Conservation (phyloP, 2,888 invertebrate species). For the Drosophila macrospina region DNA sequence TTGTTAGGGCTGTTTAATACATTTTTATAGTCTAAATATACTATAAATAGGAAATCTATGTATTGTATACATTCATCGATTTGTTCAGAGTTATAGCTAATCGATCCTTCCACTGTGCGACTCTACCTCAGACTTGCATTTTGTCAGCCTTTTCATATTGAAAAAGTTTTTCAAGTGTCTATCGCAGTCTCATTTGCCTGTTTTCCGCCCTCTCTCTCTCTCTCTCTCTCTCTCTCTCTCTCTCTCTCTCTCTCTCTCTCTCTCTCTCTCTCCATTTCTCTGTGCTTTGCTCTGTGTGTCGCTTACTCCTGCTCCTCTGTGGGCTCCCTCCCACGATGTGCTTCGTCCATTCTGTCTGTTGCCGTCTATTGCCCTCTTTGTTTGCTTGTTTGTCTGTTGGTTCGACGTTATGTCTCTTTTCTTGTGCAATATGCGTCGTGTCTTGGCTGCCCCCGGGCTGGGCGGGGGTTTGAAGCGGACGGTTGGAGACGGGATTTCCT, state of each 20-base stretch:
- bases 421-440: constrained; percentile 72
- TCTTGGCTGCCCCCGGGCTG: constrained; percentile 42
- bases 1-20: too few relatives aligned
- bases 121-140: constrained; percentile 7
- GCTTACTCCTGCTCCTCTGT: constrained; percentile 3
- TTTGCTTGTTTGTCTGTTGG: constrained; percentile 53
- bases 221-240: not conserved
- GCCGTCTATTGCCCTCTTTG: constrained; percentile 46
- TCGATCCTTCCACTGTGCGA: constrained; percentile 38
- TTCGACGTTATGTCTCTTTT: constrained; percentile 55
- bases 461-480: not conserved
- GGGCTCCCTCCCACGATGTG: constrained; percentile 18
- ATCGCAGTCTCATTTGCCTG: constrained; percentile 46
- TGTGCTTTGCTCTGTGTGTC: not conserved
- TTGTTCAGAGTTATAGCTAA: not conserved
- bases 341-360: constrained; percentile 18
- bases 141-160: constrained; percentile 56
- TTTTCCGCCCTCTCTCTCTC: not conserved
- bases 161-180: constrained; percentile 73
- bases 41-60: too few relatives aligned
- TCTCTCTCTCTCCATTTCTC: too few relatives aligned
- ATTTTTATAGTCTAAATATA: too few relatives aligned
- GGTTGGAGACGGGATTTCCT: not conserved
- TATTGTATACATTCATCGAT: not conserved
- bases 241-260: not conserved